Conservation (phyloP, 2,797 vertebrate species). For the Gallinago solitaria region DNA sequence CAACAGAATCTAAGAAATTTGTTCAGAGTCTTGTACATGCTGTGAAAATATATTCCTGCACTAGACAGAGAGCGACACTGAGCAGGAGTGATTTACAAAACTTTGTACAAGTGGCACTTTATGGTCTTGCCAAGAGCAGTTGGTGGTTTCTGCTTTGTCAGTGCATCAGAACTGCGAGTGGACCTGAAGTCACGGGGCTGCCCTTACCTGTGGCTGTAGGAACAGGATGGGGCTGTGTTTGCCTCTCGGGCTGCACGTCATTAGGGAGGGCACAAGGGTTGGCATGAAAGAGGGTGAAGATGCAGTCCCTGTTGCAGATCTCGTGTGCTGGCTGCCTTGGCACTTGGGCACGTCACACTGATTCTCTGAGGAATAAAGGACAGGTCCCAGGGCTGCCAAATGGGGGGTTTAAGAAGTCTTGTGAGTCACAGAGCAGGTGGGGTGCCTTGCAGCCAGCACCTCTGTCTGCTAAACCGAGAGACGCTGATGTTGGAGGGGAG, state of each 20-base stretch:
- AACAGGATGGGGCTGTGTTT: background rate
- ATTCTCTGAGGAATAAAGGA: background rate
- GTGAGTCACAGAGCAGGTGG: background rate
- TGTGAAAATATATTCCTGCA: background rate
- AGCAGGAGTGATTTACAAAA: background rate
- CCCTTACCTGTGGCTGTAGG: background rate
- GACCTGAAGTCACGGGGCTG: background rate
- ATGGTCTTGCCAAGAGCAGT: background rate
- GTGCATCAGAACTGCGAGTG: background rate
- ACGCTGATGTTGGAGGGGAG: rapidly evolving
- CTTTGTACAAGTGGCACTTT: background rate
- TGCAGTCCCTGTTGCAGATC: background rate
- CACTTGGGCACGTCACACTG: background rate
- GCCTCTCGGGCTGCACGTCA: background rate
- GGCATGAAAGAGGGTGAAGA: background rate
- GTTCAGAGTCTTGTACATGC: background rate
- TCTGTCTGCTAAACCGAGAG: background rate
- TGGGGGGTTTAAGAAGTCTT: background rate
- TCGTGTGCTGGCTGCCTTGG: background rate
- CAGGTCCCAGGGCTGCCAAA: background rate
- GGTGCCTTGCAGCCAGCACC: background rate
- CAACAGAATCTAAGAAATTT: background rate
- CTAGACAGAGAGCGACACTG: background rate
- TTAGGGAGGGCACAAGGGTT: background rate
- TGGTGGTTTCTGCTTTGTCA: background rate